Base-by-base conservation (phyloP, 2,797 vertebrate species). In the Dendrocincla fuliginosa region DNA sequence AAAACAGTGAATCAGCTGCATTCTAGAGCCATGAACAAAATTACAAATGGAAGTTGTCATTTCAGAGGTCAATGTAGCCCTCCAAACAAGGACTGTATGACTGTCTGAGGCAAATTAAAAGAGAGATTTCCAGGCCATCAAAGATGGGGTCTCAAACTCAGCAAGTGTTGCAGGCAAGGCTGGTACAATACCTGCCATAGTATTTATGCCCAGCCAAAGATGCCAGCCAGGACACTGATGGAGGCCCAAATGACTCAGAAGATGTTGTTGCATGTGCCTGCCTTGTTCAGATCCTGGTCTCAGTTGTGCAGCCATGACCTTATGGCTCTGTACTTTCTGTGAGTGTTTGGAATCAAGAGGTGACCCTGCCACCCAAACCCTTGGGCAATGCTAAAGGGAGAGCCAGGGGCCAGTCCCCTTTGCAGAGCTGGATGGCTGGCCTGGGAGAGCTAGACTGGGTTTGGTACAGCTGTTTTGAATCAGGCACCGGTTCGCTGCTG, bases 401-500 rank as follows among this genome's bases (percentile, higher is more conserved):
- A 42, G n/a, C 33, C 16, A 4, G 9, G 13, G 18, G 8, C 8
- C 35, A 44, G 39, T 37, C 47, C 53, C 32, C 18, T 57, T 35
- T 25, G 44, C 87, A 37, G 42, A 37, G 64, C 56, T 46, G 67
- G 46, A 3, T 42, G 61, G 27, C 69, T 52, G 50, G 52, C n/a
- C 71, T 44, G 73, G 53, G 30, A 80, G 37, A n/a, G 33, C 2
- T 10, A 63, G 42, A 9, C 17, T 76, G 87, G 32, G 1, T 49
- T 69, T 52, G 35, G 33, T 32, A 71, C 91, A 93, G 94, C 90
- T 95, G 85, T 56, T 96, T 87, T 93, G 94, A 93, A 87, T 89
- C 63, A 64, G 44, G 50, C 27, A 8, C 55, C 11, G 23, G 69
- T 25, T 95, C 2, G 24, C 92, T 75, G 84, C 75, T 16, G 30